Evolutionary conservation across 1,140 invertebrate species (phyloP).

Genomic region (Hycleus cichorii): DNA sequence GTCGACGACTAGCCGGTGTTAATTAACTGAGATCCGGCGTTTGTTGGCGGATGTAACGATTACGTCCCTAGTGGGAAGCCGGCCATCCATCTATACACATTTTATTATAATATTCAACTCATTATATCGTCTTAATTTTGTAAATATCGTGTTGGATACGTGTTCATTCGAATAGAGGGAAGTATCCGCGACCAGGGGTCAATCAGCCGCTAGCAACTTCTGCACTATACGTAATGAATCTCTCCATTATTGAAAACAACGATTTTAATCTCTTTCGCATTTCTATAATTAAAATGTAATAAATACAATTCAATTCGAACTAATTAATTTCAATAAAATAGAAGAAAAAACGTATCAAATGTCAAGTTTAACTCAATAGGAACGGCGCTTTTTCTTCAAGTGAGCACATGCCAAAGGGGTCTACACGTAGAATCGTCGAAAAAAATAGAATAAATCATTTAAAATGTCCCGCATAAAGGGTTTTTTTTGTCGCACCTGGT

Average conservation of each 20-base stretch:
- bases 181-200: conserved; percentile 7
- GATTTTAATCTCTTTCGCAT: no score
- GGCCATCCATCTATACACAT: neutral
- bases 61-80: conserved; percentile 11
- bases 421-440: no score
- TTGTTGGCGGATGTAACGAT: conserved; percentile 16
- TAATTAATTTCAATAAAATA: conserved; percentile 6
- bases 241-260: neutral
- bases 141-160: no score
- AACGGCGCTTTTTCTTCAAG: neutral
- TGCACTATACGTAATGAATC: conserved; percentile 16
- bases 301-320: neutral
- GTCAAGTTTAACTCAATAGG: neutral
- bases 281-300: no score
- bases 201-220: conserved; percentile 8
- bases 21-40: conserved; percentile 18
- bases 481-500: conserved; percentile 15
- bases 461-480: conserved; percentile 11
- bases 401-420: conserved; percentile 15
- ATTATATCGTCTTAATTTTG: no score
- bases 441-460: conserved; percentile 13
- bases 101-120: no score
- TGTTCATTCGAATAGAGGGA: neutral
- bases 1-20: conserved; percentile 8
- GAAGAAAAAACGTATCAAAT: conserved; percentile 5